These are phyloP conservation scores for Gordius sp. DNA, from an alignment of 2,888 invertebrate genomes.

Conservation along the genomic window DNA sequence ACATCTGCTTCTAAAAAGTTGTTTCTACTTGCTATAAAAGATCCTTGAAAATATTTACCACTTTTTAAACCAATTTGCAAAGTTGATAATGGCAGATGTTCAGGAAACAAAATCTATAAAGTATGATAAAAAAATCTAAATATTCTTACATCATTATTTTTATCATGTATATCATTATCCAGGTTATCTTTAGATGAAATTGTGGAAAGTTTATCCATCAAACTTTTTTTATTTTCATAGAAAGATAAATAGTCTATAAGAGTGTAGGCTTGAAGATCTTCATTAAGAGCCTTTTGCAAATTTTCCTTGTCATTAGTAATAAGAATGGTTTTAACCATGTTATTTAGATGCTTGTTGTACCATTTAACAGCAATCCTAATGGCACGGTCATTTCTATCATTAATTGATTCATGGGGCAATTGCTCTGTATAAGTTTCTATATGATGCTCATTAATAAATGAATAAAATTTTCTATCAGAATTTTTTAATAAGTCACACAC, in stretches of 20 bases:
- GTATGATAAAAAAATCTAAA: not conserved
- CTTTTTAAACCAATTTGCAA: constrained; percentile 51
- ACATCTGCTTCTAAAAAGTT: constrained; percentile 72
- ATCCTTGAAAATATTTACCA: constrained; percentile 47
- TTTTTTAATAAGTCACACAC: constrained; percentile 53
- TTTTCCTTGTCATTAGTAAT: constrained; percentile 59
- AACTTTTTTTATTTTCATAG: not conserved
- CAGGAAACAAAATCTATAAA: constrained; percentile 39
- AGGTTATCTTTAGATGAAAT: constrained; percentile 18
- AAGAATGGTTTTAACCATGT: constrained; percentile 40
- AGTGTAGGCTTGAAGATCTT: constrained; percentile 43
- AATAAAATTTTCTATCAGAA: constrained; percentile 52
- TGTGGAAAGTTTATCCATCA: constrained; percentile 10
- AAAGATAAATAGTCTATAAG: constrained; percentile 34
- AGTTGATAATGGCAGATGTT: constrained; percentile 50
- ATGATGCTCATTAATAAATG: constrained; percentile 86
- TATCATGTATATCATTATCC: constrained; percentile 6
- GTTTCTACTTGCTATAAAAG: constrained; percentile 50
- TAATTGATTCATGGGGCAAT: constrained; percentile 45
- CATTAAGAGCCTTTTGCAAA: constrained; percentile 41
- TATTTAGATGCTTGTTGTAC: constrained; percentile 34
- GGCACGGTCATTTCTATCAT: constrained; percentile 70
- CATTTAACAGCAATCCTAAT: constrained; percentile 52
- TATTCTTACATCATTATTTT: constrained; percentile 5
- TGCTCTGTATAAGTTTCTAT: constrained; percentile 66